Conservation (phyloP, 2,113 vertebrate genomes). For the Pheucticus melanocephalus region DNA sequence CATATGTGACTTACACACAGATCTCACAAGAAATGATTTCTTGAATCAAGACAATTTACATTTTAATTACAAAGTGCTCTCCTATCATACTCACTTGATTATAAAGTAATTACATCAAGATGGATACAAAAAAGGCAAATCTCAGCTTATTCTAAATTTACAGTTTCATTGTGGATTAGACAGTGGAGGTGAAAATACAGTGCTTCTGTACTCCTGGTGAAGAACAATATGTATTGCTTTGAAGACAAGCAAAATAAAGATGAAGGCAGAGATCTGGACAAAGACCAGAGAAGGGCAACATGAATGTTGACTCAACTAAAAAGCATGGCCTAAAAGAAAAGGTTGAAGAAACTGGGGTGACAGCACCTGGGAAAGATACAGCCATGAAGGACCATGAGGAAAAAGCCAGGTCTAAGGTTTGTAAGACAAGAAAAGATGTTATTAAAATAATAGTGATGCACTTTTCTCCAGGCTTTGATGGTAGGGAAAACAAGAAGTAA, state of each 20-base stretch:
- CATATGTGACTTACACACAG: background rate
- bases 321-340: background rate
- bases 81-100: background rate
- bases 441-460: background rate
- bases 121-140: background rate
- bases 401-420: background rate
- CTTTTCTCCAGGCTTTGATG: background rate
- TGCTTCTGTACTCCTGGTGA: background rate
- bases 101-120: background rate
- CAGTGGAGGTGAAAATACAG: background rate
- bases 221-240: background rate
- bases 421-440: background rate
- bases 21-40: background rate
- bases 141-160: background rate
- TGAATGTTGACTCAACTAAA: background rate
- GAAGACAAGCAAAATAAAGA: background rate
- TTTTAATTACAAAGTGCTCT: background rate
- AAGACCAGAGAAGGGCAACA: background rate
- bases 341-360: background rate
- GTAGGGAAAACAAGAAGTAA: background rate
- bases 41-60: background rate
- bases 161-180: background rate
- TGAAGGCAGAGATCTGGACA: background rate
- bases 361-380: background rate
- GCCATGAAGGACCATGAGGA: background rate